phyloP scores from a whole-genome alignment of 2,113 vertebrate species.

The Apodemus sylvaticus region DNA sequence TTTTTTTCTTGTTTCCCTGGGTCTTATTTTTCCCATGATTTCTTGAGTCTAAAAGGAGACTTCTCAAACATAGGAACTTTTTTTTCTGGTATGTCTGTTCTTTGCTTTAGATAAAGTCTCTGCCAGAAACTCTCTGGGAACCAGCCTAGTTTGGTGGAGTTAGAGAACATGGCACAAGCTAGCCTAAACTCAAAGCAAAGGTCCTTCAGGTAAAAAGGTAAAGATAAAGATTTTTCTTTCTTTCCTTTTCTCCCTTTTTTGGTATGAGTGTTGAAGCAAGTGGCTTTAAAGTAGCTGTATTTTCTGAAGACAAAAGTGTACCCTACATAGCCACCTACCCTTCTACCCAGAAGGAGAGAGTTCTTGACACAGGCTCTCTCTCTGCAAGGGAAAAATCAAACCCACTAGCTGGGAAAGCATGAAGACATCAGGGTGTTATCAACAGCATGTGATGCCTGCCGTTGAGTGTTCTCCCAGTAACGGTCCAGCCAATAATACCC shows the following conservation, averaged over 20 bases:
- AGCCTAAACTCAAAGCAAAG: slow-evolving; percentile 76
- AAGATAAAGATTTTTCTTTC: slow-evolving; percentile 72
- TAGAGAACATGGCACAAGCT: slow-evolving; percentile 71
- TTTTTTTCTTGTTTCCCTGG: background rate
- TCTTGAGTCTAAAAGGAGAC: background rate
- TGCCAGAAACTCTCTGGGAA: slow-evolving; percentile 64
- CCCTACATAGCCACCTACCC: slow-evolving; percentile 62
- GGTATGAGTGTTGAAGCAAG: slow-evolving; percentile 76
- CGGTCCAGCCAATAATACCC: background rate
- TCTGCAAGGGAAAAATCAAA: slow-evolving; percentile 71
- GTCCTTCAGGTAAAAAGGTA: slow-evolving; percentile 67
- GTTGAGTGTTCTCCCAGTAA: slow-evolving; percentile 1
- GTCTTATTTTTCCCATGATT: background rate
- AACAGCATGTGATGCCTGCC: slow-evolving; percentile 56
- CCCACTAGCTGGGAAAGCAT: slow-evolving; percentile 69
- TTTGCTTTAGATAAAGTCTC: slow-evolving; percentile 64
- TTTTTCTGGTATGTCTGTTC: slow-evolving; percentile 48
- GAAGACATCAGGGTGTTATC: slow-evolving; percentile 71
- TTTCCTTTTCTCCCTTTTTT: slow-evolving; percentile 56
- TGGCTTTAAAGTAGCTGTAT: slow-evolving; percentile 79
- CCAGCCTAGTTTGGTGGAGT: slow-evolving; percentile 75
- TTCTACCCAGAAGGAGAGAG: slow-evolving; percentile 74
- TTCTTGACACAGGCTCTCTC: slow-evolving; percentile 71
- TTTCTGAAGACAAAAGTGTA: slow-evolving; percentile 81
- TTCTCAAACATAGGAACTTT: slow-evolving; percentile 65